Evolutionary conservation across 2,888 invertebrate genomes (phyloP).

Genomic region (Salticus scenicus): DNA sequence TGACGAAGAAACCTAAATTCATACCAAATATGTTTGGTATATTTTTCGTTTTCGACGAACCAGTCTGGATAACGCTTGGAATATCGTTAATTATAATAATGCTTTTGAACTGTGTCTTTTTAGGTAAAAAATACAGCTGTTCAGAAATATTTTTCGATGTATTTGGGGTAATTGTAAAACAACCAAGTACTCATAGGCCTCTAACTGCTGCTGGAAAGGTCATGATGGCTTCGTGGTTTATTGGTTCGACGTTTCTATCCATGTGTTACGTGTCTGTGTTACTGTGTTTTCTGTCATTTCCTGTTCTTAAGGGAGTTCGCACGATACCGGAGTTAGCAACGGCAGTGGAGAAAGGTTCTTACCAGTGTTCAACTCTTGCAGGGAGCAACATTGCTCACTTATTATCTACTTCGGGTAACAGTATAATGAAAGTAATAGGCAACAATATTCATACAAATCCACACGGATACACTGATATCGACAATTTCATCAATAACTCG

Average conservation of each 20-base stretch:
- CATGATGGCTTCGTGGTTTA: not conserved
- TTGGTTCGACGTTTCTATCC: not conserved
- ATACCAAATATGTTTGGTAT: too few relatives aligned
- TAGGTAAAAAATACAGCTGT: too few relatives aligned
- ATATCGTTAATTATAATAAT: too few relatives aligned
- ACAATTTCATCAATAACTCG: not conserved
- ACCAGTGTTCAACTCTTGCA: not conserved
- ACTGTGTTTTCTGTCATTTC: not conserved
- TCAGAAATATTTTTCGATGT: too few relatives aligned
- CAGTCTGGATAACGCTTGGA: too few relatives aligned
- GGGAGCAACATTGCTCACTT: not conserved
- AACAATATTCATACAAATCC: not conserved
- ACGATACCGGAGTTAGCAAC: not conserved
- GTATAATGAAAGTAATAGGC: not conserved
- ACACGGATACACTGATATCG: not conserved
- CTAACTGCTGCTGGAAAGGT: not conserved
- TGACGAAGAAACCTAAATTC: too few relatives aligned
- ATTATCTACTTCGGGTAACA: not conserved
- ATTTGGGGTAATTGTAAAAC: not conserved
- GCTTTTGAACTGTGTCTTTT: too few relatives aligned
- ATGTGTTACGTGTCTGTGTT: not conserved
- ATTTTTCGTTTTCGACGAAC: too few relatives aligned
- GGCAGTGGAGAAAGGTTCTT: not conserved
- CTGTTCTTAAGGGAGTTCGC: not conserved
- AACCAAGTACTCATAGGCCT: not conserved